Percentiles rank a stretch among this genome's conserved stretches.
Conservation (phyloP, 2,797 vertebrate species). For the Betta splendens region DNA sequence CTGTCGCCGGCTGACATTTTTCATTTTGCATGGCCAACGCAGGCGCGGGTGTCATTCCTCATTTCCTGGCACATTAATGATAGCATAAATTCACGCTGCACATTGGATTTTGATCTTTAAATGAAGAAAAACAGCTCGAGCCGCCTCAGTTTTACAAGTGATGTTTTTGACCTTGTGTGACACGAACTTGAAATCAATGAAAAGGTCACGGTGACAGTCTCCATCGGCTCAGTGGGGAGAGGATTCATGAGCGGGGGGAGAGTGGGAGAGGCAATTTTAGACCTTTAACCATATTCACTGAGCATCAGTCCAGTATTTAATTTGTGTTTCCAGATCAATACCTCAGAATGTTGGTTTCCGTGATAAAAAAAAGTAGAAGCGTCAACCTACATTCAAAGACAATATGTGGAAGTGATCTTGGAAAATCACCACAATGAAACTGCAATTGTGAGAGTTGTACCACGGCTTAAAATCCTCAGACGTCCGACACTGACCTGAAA, state of each 20-base stretch:
- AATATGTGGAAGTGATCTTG: neutral
- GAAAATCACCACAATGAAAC: neutral
- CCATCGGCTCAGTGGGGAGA: neutral
- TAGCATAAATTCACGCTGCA: neutral
- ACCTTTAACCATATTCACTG: neutral
- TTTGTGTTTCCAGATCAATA: neutral
- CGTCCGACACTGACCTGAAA: conserved; percentile 32
- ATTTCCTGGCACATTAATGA: conserved; percentile 9
- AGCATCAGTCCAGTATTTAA: neutral
- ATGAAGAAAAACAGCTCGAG: conserved; percentile 9
- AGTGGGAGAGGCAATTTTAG: conserved; percentile 4
- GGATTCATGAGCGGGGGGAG: neutral
- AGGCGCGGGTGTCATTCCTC: conserved; percentile 14
- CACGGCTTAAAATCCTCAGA: neutral
- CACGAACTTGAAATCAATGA: conserved; percentile 56
- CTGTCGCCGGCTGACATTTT: conserved; percentile 16
- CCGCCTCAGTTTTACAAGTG: conserved; percentile 27
- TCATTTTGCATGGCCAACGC: conserved; percentile 7
- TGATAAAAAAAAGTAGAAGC: conserved; percentile 1
- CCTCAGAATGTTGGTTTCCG: neutral
- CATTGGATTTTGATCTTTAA: conserved; percentile 30
- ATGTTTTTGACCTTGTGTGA: conserved; percentile 43
- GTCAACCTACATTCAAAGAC: conserved; percentile 1
- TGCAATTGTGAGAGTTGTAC: neutral
- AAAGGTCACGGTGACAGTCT: conserved; percentile 35